These are phyloP conservation scores for Coenobita brevimanus DNA, from an alignment of 1,140 invertebrate species.

Conservation along the genomic window DNA sequence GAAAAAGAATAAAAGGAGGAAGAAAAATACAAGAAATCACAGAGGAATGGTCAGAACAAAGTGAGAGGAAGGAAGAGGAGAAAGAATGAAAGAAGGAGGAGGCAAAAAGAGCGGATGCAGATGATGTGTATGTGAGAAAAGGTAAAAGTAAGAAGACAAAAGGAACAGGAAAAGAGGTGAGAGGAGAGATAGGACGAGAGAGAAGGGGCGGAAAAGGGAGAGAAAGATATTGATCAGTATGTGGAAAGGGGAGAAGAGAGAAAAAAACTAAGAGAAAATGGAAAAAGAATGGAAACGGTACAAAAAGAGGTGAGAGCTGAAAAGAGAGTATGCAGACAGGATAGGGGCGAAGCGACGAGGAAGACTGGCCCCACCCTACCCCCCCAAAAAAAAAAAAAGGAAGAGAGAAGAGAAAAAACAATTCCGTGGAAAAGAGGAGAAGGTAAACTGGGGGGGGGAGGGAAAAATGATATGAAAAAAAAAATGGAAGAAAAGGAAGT, in stretches of 20 bases:
- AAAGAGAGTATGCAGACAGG: neutral
- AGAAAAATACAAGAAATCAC: neutral
- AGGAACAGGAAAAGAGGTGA: neutral
- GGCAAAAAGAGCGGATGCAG: neutral
- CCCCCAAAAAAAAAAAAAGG: neutral
- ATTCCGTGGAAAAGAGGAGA: neutral
- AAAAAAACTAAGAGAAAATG: neutral
- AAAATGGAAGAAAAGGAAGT: neutral
- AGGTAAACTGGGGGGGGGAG: neutral
- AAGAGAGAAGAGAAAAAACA: neutral
- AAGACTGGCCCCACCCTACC: no score
- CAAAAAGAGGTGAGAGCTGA: neutral
- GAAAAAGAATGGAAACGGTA: neutral
- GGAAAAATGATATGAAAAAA: neutral
- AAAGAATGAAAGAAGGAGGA: neutral
- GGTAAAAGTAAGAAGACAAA: neutral
- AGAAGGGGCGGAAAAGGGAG: neutral
- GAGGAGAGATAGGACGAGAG: neutral
- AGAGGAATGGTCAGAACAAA: neutral
- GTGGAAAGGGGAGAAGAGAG: neutral
- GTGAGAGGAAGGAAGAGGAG: neutral
- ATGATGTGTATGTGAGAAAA: no score
- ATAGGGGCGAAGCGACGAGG: no score
- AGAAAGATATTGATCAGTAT: neutral
- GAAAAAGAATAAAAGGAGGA: neutral